Conservation (phyloP, 1,140 invertebrate species). For the Brachionus plicatilis region DNA sequence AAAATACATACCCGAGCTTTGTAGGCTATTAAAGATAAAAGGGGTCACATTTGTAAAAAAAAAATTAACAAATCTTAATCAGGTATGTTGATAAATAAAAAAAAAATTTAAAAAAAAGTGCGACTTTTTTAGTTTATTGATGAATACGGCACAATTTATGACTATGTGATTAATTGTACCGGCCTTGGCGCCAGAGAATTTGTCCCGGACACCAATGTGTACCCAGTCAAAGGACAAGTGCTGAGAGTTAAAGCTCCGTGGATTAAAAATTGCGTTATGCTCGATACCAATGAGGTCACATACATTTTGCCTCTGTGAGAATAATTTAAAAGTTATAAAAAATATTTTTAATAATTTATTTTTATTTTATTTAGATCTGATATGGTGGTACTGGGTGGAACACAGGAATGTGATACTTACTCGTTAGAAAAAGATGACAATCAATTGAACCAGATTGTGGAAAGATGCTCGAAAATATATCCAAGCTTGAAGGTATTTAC, state of each 20-base stretch:
- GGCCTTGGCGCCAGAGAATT: slow-evolving; percentile 73
- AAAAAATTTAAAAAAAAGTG: not conserved
- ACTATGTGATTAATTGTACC: slow-evolving; percentile 80
- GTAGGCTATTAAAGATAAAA: not conserved
- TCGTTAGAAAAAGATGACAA: slow-evolving; percentile 57
- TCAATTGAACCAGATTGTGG: slow-evolving; percentile 69
- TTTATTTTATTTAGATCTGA: not conserved
- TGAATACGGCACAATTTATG: slow-evolving; percentile 58
- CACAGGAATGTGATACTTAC: not conserved
- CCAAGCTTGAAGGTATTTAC: slow-evolving; percentile 62
- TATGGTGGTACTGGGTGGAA: slow-evolving; percentile 10
- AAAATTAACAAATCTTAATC: not conserved
- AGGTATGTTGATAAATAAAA: not conserved
- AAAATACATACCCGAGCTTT: slow-evolving; percentile 9
- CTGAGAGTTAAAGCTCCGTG: slow-evolving; percentile 62
- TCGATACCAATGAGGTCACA: not conserved
- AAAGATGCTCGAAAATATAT: slow-evolving; percentile 63
- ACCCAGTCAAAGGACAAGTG: slow-evolving; percentile 78
- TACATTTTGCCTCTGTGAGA: slow-evolving; percentile 65
- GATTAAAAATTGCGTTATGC: slow-evolving; percentile 16
- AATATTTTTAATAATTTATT: not conserved
- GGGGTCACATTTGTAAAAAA: not conserved
- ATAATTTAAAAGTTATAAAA: not conserved
- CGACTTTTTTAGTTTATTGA: not conserved
- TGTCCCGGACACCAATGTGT: slow-evolving; percentile 69